A percentile compares a stretch with the other conserved stretches of the same genome.
Evolutionary conservation across 30 jellyfish, hydroid and myxozoan species (phyloP).

Genomic region (Hydra vulgaris): DNA sequence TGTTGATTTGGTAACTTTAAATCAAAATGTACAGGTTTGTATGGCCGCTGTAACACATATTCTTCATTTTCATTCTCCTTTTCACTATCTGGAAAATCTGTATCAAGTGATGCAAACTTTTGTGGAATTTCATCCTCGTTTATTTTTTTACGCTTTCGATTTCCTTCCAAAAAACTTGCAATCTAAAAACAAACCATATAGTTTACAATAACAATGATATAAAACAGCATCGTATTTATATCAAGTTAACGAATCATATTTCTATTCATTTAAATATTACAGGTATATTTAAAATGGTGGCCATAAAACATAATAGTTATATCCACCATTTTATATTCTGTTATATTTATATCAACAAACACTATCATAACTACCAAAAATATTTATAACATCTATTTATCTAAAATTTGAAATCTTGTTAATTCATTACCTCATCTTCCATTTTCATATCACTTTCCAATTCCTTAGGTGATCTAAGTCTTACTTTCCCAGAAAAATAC

Average conservation of each 20-base stretch:
- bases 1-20: slow-evolving; percentile 14
- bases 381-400: no score
- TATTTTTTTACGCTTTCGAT: slow-evolving; percentile 39
- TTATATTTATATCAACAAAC: no score
- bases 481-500: slow-evolving; percentile 39
- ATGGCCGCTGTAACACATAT: neutral
- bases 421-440: slow-evolving; percentile 12
- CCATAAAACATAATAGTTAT: no score
- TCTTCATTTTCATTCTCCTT: neutral
- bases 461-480: slow-evolving; percentile 43
- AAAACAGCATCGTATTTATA: neutral
- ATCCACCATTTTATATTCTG: no score
- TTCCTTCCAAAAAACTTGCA: slow-evolving; percentile 39
- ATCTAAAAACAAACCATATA: slow-evolving; percentile 9
- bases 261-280: no score
- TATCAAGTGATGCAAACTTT: slow-evolving; percentile 21
- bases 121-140: slow-evolving; percentile 32
- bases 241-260: no score
- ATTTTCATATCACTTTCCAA: slow-evolving; percentile 25
- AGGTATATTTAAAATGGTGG: no score
- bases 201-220: neutral
- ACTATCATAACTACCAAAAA: no score
- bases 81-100: neutral
- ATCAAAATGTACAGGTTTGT: slow-evolving; percentile 5
- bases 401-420: no score